phyloP scores from a whole-genome alignment of 2,888 invertebrate genomes.

The Meliscaeva auricollis region DNA sequence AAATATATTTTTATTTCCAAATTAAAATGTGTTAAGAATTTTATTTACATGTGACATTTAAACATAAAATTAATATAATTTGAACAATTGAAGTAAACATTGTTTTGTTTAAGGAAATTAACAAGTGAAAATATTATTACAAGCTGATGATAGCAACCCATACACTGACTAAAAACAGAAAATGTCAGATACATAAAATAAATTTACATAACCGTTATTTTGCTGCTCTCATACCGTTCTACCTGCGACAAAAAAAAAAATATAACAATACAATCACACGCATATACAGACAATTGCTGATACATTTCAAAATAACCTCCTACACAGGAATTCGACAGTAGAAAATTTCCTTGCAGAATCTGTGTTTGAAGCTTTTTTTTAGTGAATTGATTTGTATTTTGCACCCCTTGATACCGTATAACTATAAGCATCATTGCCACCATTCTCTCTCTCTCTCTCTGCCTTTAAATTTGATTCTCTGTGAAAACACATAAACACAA shows the following conservation, averaged over 20 bases:
- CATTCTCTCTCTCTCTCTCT: neutral
- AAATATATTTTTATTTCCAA: no score
- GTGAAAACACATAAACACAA: slow-evolving; percentile 7
- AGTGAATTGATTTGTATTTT: slow-evolving; percentile 27
- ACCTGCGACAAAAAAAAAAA: slow-evolving; percentile 11
- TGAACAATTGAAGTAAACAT: neutral
- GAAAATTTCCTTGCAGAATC: slow-evolving; percentile 21
- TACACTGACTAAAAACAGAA: slow-evolving; percentile 14
- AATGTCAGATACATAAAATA: slow-evolving; percentile 44
- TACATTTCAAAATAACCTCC: slow-evolving; percentile 56
- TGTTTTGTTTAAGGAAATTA: neutral
- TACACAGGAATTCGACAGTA: slow-evolving; percentile 52
- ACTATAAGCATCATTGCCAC: slow-evolving; percentile 9
- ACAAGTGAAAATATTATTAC: slow-evolving; percentile 53
- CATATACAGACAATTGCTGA: slow-evolving; percentile 18
- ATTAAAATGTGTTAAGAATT: no score
- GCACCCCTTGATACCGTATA: slow-evolving; percentile 14
- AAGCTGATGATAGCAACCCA: slow-evolving; percentile 9
- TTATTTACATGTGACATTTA: no score
- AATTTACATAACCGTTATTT: slow-evolving; percentile 72
- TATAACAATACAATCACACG: slow-evolving; percentile 25
- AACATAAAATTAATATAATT: no score
- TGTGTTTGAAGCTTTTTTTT: slow-evolving; percentile 11
- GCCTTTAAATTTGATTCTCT: neutral
- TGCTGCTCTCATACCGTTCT: slow-evolving; percentile 45